Evolutionary conservation across 2,888 invertebrate genomes (phyloP).

Genomic region (Enchytraeus crypticus): DNA sequence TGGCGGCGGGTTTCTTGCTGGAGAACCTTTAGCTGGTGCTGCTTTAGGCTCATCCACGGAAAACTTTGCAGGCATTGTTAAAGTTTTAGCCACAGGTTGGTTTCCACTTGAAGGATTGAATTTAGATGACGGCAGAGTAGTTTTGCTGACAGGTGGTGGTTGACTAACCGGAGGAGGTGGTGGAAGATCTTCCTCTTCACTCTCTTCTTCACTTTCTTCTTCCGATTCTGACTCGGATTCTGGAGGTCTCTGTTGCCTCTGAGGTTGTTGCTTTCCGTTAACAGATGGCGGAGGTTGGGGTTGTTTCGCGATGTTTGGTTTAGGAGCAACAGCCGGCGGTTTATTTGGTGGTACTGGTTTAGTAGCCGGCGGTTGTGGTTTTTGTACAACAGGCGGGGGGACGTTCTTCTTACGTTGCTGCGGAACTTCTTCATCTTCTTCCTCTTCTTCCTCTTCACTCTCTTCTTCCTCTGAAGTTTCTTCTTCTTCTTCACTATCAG

Average conservation of each 20-base stretch:
- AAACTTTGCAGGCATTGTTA: not conserved
- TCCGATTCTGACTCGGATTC: constrained; percentile 3
- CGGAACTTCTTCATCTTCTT: constrained; percentile 6
- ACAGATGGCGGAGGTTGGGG: not conserved
- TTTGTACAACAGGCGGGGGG: not conserved
- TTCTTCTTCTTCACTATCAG: constrained; percentile 6
- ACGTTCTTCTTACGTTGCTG: not conserved
- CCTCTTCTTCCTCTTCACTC: constrained; percentile 4
- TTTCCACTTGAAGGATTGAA: not conserved
- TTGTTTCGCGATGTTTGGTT: not conserved
- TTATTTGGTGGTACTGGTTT: not conserved
- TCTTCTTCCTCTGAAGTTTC: constrained; percentile 5
- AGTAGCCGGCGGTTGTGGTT: not conserved
- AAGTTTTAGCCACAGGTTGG: not conserved
- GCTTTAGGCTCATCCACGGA: not conserved
- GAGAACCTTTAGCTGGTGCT: not conserved
- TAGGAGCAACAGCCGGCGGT: not conserved
- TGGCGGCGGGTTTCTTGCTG: not conserved
- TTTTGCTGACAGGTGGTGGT: not conserved
- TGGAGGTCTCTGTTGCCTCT: not conserved
- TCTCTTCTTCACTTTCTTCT: constrained; percentile 25
- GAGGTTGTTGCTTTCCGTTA: not conserved
- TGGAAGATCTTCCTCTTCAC: constrained; percentile 25
- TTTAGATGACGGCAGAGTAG: not conserved
- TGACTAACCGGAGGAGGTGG: not conserved